These are phyloP conservation scores for Euwallacea similis DNA, from an alignment of 1,140 invertebrate genomes.

Conservation along the genomic window DNA sequence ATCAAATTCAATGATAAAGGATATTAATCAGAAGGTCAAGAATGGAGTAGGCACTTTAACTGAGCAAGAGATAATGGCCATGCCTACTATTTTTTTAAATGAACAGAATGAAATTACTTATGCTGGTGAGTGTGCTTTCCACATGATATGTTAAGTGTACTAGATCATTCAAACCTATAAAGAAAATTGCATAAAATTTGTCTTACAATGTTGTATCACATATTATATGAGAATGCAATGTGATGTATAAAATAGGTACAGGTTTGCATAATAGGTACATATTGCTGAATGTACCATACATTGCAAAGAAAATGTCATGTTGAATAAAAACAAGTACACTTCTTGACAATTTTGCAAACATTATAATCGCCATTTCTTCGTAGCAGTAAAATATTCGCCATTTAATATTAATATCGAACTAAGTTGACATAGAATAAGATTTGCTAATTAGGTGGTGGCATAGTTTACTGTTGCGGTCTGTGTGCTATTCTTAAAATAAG, in stretches of 20 bases:
- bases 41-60: conserved; percentile 11
- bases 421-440: too few species aligned
- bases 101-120: conserved; percentile 35
- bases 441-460: too few species aligned
- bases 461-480: too few species aligned
- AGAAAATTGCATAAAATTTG: too few species aligned
- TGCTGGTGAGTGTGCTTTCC: conserved; percentile 13
- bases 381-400: too few species aligned
- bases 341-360: too few species aligned
- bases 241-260: background rate
- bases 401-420: too few species aligned
- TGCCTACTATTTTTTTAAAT: conserved; percentile 46
- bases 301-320: background rate
- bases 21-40: background rate
- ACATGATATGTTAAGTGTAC: background rate
- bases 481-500: too few species aligned
- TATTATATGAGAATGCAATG: too few species aligned
- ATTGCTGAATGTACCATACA: background rate
- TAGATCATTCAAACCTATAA: background rate
- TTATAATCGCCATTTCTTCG: too few species aligned
- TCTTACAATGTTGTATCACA: too few species aligned
- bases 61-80: conserved; percentile 45
- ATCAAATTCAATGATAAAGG: background rate
- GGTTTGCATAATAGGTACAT: background rate
- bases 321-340: too few species aligned